Base-by-base conservation (phyloP, 2,797 vertebrate species). In the Martes flavigula region DNA sequence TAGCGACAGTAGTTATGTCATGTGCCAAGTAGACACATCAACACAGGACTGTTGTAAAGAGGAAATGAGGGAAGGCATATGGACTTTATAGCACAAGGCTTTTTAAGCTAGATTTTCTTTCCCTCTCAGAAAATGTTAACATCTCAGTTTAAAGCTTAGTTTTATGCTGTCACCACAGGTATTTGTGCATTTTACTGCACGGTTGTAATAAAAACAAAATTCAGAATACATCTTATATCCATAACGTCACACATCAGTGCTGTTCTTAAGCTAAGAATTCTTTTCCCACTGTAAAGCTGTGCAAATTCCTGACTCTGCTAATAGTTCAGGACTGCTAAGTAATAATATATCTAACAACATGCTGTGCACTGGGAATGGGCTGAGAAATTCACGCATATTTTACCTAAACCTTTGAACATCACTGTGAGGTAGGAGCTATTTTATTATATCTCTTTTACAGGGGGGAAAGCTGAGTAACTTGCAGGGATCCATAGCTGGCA, bases 181-280 rank as follows among this genome's bases (percentile, higher is more conserved):
- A 38, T 81, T 70, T 73, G 46, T 54, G 18, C 32, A 38, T 77
- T 54, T 88, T 91, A 54, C 17, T 87, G n/a, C 43, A 38, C 75
- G 43, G 32, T 60, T 96, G 73, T 35, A 84, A 35, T 93, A 89
- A 96, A 78, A 90, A 62, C 6, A 21, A 90, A 72, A 64, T 88
- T 88, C 51, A 94, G 38, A 77, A 38, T 38, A 54, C 12, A 32
- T 72, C 70, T 87, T 54, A 12, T 20, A n/a, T 78, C 46, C 68
- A 18, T 51, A 43, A 83, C 83, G 23, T 89, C 64, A 64, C 48
- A 12, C 48, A 46, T 83, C 48, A 43, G 20, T 88, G 25, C 73
- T 3, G 0, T 70, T 95, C 66, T 82, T 79, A 68, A 94, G 60
- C 51, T 68, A 87, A 70, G 62, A 87, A 56, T 58, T 66, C 62